A percentile compares a stretch with the other conserved stretches of the same genome.
phyloP scores from a whole-genome alignment of 2,888 invertebrate species.

The Drosophila borborema region DNA sequence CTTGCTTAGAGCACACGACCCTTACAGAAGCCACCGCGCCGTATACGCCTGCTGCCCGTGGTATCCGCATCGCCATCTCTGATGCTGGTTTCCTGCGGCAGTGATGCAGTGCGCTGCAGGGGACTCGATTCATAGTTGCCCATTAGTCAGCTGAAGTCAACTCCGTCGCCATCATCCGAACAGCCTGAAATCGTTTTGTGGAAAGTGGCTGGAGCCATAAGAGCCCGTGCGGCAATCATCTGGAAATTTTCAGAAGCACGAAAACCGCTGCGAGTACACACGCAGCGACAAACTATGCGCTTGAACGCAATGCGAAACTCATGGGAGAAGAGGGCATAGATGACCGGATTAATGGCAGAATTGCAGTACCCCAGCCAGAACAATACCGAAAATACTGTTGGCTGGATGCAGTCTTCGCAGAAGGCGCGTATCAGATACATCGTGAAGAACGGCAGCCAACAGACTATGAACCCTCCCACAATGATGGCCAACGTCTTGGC shows the following conservation, averaged over 20 bases:
- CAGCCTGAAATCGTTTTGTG: conserved; percentile 85
- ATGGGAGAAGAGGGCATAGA: conserved; percentile 97
- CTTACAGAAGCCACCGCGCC: conserved; percentile 82
- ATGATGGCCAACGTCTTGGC: conserved; percentile 98
- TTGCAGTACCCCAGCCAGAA: conserved; percentile 99
- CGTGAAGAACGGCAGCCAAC: conserved; percentile 99
- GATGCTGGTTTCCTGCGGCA: conserved; percentile 62
- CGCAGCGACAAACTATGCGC: conserved; percentile 94
- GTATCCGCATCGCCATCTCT: conserved; percentile 24
- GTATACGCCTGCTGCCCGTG: conserved; percentile 47
- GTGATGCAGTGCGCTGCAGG: conserved; percentile 75
- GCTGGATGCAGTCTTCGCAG: conserved; percentile 93
- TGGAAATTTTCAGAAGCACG: conserved; percentile 85
- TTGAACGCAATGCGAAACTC: conserved; percentile 98
- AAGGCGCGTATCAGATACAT: conserved; percentile 96
- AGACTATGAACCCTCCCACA: conserved; percentile 98
- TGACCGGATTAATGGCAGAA: conserved; percentile 97
- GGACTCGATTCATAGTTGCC: conserved; percentile 69
- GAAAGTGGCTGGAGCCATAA: conserved; percentile 84
- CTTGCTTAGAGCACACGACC: conserved; percentile 63
- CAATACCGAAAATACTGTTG: conserved; percentile 94
- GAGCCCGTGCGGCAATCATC: conserved; percentile 83
- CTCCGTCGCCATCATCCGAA: conserved; percentile 83
- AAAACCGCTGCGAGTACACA: conserved; percentile 87
- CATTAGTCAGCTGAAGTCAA: conserved; percentile 84